Evolutionary conservation across 2,113 vertebrate genomes (phyloP), one percentile per base, ranked within the genome.

Genomic region (Chascanopsetta lugubris): DNA sequence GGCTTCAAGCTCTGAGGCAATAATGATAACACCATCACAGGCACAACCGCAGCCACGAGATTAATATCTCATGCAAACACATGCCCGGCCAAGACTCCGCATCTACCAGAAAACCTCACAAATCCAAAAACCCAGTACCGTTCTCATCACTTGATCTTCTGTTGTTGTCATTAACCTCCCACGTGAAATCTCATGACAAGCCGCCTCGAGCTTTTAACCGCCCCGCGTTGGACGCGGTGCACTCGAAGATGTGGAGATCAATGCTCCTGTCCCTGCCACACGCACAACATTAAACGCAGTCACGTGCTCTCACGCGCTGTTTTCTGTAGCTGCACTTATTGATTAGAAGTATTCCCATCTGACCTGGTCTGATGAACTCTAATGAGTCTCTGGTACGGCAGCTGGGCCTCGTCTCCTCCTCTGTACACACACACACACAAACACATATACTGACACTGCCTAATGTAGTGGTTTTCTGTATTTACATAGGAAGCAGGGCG

Each of bases 351-450:
- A 45, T 57, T 50, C 59, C 50, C 13, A 55, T 50, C 25, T n/a
- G 43, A 59, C 56, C 62, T 3, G 17, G 20, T 1, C 55, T 58
- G 17, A 55, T 34, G 61, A 50, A 62, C 69, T 62, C 24, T 74
- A 80, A 84, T 64, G 65, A 77, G 46, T 36, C 46, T 47, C n/a
- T 25, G 2, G 54, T 64, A 50, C 26, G 32, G 51, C 5, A 30
- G 29, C 43, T 22, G 17, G 32, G 32, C 30, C 72, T 61, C 13
- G 32, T 47, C 20, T 32, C 15, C n/a, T 48, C 62, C 24, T 26
- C 24, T n/a, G 0, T 42, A 17, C 24, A 9, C 30, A 13, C 36
- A 9, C 30, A 13, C 36, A n/a, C n/a, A n/a, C n/a, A n/a, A n/a
- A n/a, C n/a, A n/a, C n/a, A n/a, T n/a, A 17, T 29, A 60, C 66